Evolutionary conservation across 2,797 vertebrate species (phyloP), one percentile per base, ranked within the genome.

Genomic region (Valencia hispanica): DNA sequence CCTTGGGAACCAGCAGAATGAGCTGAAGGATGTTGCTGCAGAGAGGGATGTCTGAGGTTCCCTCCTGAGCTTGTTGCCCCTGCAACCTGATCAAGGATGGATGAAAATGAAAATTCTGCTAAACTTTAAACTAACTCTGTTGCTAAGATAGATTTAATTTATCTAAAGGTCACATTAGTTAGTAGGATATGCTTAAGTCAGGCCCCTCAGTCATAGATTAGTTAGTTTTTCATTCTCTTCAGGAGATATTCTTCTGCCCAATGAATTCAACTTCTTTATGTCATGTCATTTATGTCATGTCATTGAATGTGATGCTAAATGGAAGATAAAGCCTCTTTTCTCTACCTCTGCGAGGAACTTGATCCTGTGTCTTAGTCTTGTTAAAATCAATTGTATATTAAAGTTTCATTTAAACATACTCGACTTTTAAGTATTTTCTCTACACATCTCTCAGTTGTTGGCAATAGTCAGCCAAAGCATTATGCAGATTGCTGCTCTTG

Each of bases 151-250:
- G 43, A 41, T 36, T 80, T 88, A 81, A 48, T 47, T 81, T 68
- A 82, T 68, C 59, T 87, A 83, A 91, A 86, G 81, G 89, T 89
- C 88, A 76, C 72, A 74, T 75, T 68, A 77, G 71, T 86, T 87
- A 79, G 74, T 1, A 47, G 87, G 86, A 86, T 79, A 83, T 34
- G 22, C 68, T 71, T n/a, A 1, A 75, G 51, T 86, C 30, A 59
- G 68, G 68, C 79, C 73, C 70, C 78, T 73, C 73, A 74, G 55
- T 80, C 72, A 70, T 25, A 70, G 84, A 89, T 86, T 79, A 78
- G 48, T 74, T 55, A 77, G 53, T 73, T 68, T 74, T 79, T 88
- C 79, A 74, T 86, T 79, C 36, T 87, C 78, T 77, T 55, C 45
- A 84, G 77, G 74, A 25, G 70, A 82, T 55, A 20, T 1, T 63